Percentiles rank a stretch among this genome's conserved stretches.
Conservation (phyloP, 2,113 vertebrate species). For the Platichthys flesus region DNA sequence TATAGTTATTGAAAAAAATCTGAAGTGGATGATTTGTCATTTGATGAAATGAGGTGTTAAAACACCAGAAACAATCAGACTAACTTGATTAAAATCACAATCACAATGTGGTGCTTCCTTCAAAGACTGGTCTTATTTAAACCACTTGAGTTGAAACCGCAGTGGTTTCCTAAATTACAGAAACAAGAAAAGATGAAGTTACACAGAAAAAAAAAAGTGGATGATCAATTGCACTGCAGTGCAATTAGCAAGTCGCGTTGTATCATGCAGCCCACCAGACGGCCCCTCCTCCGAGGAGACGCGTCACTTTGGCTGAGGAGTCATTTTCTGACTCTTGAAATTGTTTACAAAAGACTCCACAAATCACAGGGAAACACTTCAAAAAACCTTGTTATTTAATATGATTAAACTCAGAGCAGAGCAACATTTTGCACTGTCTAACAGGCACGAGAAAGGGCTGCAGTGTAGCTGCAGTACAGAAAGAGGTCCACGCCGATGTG, state of each 20-base stretch:
- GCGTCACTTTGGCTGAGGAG: neutral
- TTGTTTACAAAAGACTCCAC: slow-evolving; percentile 20
- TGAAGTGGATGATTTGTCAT: slow-evolving; percentile 12
- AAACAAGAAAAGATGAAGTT: slow-evolving; percentile 19
- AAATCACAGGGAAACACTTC: slow-evolving; percentile 2
- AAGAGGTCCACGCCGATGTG: neutral
- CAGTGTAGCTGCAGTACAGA: slow-evolving; percentile 10
- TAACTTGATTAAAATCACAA: slow-evolving; percentile 27
- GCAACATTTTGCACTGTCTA: neutral
- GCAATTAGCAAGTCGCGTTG: slow-evolving; percentile 45
- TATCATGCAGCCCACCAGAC: slow-evolving; percentile 6
- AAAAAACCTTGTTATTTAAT: neutral
- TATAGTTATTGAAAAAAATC: neutral
- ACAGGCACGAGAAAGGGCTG: slow-evolving; percentile 1
- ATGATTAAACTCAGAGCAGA: neutral
- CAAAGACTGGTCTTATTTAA: neutral
- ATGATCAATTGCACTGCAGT: slow-evolving; percentile 51
- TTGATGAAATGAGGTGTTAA: neutral
- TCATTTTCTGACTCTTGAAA: slow-evolving; percentile 23
- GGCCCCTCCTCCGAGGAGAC: neutral
- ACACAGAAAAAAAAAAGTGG: slow-evolving; percentile 21
- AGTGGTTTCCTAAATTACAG: slow-evolving; percentile 8
- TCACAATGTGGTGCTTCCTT: slow-evolving; percentile 9
- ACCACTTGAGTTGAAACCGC: neutral
- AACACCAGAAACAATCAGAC: slow-evolving; percentile 16